These are phyloP conservation scores for Hyposmocoma kahamanoa DNA, from an alignment of 1,140 invertebrate genomes.

Conservation along the genomic window DNA sequence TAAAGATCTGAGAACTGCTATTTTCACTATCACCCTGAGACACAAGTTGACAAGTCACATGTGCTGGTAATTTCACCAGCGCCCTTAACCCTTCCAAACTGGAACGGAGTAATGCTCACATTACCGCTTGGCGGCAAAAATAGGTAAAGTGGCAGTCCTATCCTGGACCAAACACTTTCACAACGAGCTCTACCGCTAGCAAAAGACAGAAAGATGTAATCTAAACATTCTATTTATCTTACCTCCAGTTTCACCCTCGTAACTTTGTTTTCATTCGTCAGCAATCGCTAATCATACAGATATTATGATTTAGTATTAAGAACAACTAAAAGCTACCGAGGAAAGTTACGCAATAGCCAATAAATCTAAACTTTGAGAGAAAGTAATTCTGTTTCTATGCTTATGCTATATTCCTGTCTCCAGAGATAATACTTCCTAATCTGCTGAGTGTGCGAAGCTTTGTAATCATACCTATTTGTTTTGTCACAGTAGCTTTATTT, in stretches of 20 bases:
- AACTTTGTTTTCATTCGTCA: conserved; percentile 42
- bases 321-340: conserved; percentile 56
- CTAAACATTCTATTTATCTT: neutral
- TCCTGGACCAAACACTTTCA: no score
- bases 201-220: no score
- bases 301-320: conserved; percentile 66
- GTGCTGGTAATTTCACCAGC: no score
- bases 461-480: conserved; percentile 44
- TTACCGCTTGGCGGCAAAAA: no score
- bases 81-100: no score
- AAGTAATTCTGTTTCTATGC: conserved; percentile 61
- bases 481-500: conserved; percentile 29
- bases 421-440: conserved; percentile 46
- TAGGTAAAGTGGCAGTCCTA: no score
- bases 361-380: conserved; percentile 66
- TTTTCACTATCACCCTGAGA: no score
- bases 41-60: no score
- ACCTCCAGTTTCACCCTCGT: conserved; percentile 10
- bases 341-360: conserved; percentile 49
- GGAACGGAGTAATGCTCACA: no score
- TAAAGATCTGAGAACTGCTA: no score
- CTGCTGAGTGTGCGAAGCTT: conserved; percentile 38
- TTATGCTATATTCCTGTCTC: conserved; percentile 49
- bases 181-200: no score
- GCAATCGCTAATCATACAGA: conserved; percentile 41